These are phyloP conservation scores for Calidris pugnax DNA, from an alignment of 2,113 vertebrate species.

Conservation along the genomic window DNA sequence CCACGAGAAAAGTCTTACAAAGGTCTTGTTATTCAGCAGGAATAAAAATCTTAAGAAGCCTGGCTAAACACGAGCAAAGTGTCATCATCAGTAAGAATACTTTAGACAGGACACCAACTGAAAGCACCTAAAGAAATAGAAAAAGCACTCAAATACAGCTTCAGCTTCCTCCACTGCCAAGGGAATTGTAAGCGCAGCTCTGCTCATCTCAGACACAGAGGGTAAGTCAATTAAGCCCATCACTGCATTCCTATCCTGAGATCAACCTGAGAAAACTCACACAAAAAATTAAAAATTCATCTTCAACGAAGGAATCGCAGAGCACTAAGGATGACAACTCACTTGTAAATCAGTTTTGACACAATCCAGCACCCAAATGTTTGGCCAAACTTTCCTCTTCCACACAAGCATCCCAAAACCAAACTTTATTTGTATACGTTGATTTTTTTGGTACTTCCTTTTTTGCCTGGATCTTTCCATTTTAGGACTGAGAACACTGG, in stretches of 20 bases:
- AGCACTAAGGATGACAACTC: background rate
- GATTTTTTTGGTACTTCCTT: background rate
- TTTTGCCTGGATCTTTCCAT: background rate
- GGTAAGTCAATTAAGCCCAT: background rate
- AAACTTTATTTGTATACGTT: background rate
- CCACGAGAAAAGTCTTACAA: fast-evolving
- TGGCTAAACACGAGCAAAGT: background rate
- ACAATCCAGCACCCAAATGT: background rate
- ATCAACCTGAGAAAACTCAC: background rate
- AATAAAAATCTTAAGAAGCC: background rate
- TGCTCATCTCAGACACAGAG: background rate
- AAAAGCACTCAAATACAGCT: background rate
- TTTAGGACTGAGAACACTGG: background rate
- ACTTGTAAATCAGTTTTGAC: background rate
- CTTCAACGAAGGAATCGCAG: background rate
- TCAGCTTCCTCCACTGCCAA: background rate
- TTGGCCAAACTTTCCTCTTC: background rate
- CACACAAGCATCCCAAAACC: background rate
- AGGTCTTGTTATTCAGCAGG: background rate
- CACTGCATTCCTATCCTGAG: background rate
- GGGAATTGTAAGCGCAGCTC: background rate
- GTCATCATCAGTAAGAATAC: background rate
- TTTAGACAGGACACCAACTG: background rate
- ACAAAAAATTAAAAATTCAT: background rate
- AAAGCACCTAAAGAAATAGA: background rate